A percentile compares a stretch with the other conserved stretches of the same genome.
These are phyloP conservation scores for Anguilla anguilla DNA, from an alignment of 2,797 vertebrate species.

Conservation along the genomic window DNA sequence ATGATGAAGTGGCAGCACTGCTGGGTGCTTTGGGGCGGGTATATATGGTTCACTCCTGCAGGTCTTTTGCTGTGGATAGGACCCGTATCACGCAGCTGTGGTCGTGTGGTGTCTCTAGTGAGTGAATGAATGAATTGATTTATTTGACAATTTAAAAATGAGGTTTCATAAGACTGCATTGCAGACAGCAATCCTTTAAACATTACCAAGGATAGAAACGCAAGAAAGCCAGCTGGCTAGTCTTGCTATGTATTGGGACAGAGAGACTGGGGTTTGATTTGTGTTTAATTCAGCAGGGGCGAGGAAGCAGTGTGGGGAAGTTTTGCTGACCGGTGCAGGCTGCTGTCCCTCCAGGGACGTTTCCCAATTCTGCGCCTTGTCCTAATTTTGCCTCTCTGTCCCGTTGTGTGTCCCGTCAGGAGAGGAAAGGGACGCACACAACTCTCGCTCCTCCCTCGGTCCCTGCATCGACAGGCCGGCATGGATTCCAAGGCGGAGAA, in stretches of 20 bases:
- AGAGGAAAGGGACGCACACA: constrained; percentile 93
- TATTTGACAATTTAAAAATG: no score
- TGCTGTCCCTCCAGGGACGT: background rate
- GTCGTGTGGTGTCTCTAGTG: background rate
- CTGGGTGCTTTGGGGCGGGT: background rate
- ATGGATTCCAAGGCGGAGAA: constrained; percentile 79
- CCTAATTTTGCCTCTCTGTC: no score
- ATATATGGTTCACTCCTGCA: background rate
- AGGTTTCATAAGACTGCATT: no score
- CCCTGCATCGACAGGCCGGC: constrained; percentile 78
- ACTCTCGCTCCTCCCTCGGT: constrained; percentile 87
- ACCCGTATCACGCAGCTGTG: background rate
- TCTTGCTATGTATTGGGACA: background rate
- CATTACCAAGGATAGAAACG: no score
- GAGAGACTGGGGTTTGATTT: background rate
- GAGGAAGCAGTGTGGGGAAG: background rate
- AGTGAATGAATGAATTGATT: no score
- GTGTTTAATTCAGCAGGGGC: no score
- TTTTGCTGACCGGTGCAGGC: background rate
- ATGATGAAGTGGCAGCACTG: background rate
- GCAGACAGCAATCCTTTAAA: no score
- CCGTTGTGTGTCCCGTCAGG: constrained; percentile 63
- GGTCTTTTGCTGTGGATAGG: background rate
- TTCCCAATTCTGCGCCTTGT: background rate
- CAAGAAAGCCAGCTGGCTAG: no score